Evolutionary conservation across 2,888 invertebrate species (phyloP).

Genomic region (Xestobium rufovillosum): DNA sequence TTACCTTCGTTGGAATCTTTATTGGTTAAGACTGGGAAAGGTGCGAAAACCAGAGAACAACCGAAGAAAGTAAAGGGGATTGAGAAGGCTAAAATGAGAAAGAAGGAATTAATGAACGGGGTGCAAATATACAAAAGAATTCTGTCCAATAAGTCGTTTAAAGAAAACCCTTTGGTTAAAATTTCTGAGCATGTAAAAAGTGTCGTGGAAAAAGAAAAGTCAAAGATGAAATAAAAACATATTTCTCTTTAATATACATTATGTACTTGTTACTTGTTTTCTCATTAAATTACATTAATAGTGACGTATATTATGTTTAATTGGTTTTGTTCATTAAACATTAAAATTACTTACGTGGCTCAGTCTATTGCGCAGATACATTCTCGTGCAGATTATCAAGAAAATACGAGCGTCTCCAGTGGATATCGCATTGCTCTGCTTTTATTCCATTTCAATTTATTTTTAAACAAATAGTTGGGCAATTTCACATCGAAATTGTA

Average conservation of each 20-base stretch:
- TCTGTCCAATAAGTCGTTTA: conserved; percentile 28
- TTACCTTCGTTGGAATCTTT: conserved; percentile 35
- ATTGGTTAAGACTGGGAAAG: conserved; percentile 11
- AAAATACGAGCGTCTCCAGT: too few relatives aligned
- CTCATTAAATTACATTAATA: background rate
- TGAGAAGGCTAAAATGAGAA: conserved; percentile 29
- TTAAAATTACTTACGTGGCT: too few relatives aligned
- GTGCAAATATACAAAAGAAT: conserved; percentile 31
- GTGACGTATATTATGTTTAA: background rate
- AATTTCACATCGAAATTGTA: too few relatives aligned
- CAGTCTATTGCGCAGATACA: too few relatives aligned
- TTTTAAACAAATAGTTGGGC: too few relatives aligned
- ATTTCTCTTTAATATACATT: background rate
- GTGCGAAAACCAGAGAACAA: conserved; percentile 4
- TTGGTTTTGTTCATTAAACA: too few relatives aligned
- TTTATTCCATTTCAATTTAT: too few relatives aligned
- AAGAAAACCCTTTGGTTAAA: conserved; percentile 29
- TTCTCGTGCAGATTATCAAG: too few relatives aligned
- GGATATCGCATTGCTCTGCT: too few relatives aligned
- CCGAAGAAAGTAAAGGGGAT: conserved; percentile 24
- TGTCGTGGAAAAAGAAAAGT: conserved; percentile 20
- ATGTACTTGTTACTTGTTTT: background rate
- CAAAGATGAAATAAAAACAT: background rate
- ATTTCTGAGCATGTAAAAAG: conserved; percentile 30
- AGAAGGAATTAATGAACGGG: conserved; percentile 29